Base-by-base conservation (phyloP, 2,888 invertebrate genomes). In the Conus canariensis region DNA sequence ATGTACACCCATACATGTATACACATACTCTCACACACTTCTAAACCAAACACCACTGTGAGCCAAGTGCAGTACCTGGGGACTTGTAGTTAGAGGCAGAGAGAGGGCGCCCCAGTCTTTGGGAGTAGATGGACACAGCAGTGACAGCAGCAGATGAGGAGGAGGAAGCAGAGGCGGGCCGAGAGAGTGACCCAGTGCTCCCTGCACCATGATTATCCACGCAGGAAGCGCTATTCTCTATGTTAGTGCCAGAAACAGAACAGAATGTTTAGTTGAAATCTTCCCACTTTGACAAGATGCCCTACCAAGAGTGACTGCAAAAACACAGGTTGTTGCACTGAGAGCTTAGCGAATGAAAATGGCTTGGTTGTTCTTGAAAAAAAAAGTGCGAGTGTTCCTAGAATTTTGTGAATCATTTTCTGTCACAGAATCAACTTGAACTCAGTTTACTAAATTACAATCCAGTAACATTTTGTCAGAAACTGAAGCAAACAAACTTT, bases 81-180 rank as follows among this genome's bases (percentile, higher is more conserved):
- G 93, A 92, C 56, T 93, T 92, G 64, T 91, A 91, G 60, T 90
- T 91, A 90, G 91, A 56, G 19, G 94, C 95, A 58, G 95, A 95
- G 77, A 92, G 86, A 5, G 95, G 95, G 83, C 95, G 92, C 56
- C 91, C 91, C 89, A 95, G 91, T 92, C 94, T 95, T 93, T 95
- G 94, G 85, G 95, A 94, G 94, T 95, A 95, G 88, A 95, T 93
- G 90, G 94, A 93, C 67, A 95, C 77, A 80, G 30, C 25, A 10
- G 45, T 45, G 6, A 12, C 25, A 30, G 30, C 25, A 80, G 77
- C 77, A 5, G 14, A 12, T 5, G 95, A 94, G 58, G 94, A 92
- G n/a, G 93, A 92, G 6, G 89, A 77, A 56, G 77, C 82, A 90
- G 93, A 92, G 85, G 90, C 90, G 25, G 91, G 91, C 25, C 88